Conservation (phyloP, 2,113 vertebrate species). For the Anarrhichthys ocellatus region DNA sequence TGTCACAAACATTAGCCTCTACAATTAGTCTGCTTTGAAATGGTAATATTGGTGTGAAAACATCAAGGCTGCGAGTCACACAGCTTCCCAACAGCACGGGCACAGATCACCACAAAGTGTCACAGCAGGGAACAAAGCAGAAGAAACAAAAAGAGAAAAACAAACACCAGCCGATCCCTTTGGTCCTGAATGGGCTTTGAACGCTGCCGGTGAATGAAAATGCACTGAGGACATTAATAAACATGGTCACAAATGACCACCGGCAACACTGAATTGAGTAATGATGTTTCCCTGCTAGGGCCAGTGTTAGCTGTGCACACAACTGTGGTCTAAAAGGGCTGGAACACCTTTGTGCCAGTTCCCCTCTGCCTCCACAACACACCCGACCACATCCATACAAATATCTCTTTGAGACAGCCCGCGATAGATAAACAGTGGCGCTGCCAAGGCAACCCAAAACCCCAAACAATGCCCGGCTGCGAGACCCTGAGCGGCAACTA, state of each 20-base stretch:
- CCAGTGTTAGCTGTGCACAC: background rate
- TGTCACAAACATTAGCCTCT: conserved; percentile 4
- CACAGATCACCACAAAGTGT: conserved; percentile 7
- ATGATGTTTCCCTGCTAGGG: background rate
- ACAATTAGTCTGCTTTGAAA: conserved; percentile 7
- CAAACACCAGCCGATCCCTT: conserved; percentile 4
- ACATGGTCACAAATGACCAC: background rate
- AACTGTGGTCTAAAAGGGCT: background rate
- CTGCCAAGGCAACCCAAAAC: conserved; percentile 67
- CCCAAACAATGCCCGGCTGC: conserved; percentile 59
- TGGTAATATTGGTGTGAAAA: background rate
- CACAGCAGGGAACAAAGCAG: conserved; percentile 17
- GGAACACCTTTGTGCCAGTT: background rate
- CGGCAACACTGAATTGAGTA: background rate
- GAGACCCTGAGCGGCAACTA: conserved; percentile 50
- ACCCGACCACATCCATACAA: conserved; percentile 28
- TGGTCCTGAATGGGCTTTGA: background rate
- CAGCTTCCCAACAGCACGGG: conserved; percentile 12
- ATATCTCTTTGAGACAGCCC: conserved; percentile 62
- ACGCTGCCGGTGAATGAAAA: background rate
- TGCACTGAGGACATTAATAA: conserved; percentile 15
- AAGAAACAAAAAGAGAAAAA: background rate
- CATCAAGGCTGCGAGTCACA: conserved; percentile 44
- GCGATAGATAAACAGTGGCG: conserved; percentile 63
- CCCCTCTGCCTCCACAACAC: background rate